Conservation (phyloP, 2,888 invertebrate genomes). For the Caradrina kadenii region DNA sequence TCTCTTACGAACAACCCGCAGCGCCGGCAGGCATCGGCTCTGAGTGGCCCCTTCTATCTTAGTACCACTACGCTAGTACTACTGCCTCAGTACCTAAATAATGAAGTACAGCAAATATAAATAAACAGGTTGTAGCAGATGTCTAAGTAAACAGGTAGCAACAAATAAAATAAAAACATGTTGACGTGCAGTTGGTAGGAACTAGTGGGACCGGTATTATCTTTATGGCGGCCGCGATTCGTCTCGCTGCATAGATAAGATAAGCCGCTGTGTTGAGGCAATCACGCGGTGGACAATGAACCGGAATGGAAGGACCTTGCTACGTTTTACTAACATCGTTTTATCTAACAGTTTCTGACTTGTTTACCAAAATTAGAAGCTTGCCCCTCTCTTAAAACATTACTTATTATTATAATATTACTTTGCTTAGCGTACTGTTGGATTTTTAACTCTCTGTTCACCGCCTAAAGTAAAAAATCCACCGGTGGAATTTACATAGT, state of each 20-base stretch:
- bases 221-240: conserved; percentile 32
- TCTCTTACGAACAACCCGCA: no score
- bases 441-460: no score
- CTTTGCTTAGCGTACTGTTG: no score
- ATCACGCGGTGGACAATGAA: conserved; percentile 68
- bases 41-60: no score
- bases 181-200: conserved; percentile 11
- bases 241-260: conserved; percentile 56
- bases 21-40: no score
- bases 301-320: conserved; percentile 66
- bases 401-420: no score
- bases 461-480: no score
- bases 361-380: neutral
- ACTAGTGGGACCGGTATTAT: conserved; percentile 27
- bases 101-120: conserved; percentile 6
- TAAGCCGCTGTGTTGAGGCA: conserved; percentile 26
- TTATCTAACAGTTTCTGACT: neutral
- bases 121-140: conserved; percentile 22
- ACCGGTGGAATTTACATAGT: no score
- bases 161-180: conserved; percentile 30
- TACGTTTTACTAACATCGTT: conserved; percentile 9
- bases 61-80: no score
- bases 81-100: conserved; percentile 12
- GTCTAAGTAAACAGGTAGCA: neutral
- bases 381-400: no score